These are phyloP conservation scores for Lucilia sericata DNA, from an alignment of 1,140 invertebrate genomes.

Conservation along the genomic window DNA sequence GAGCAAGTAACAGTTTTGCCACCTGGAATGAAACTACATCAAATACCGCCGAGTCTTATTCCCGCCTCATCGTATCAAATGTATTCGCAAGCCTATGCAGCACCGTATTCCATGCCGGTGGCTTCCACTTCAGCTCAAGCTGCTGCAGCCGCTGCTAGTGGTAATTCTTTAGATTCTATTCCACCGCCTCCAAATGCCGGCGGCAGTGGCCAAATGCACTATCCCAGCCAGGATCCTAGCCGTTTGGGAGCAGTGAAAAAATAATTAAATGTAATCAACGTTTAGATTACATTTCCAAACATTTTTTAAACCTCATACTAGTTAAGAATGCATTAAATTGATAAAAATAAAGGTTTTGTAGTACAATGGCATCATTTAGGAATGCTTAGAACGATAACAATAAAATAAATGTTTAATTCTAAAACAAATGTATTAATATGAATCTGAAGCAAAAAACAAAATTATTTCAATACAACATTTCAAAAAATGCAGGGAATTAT, in stretches of 20 bases:
- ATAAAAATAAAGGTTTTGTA: background rate
- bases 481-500: background rate
- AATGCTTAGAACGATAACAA: constrained; percentile 4
- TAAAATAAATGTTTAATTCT: background rate
- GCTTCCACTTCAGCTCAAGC: constrained; percentile 62
- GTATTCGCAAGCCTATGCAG: constrained; percentile 73
- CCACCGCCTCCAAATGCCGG: constrained; percentile 70
- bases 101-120: constrained; percentile 69
- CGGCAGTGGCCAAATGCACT: constrained; percentile 76
- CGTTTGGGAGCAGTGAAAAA: constrained; percentile 79
- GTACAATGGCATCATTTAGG: constrained; percentile 16
- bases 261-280: constrained; percentile 18
- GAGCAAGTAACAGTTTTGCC: constrained; percentile 71
- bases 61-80: constrained; percentile 70
- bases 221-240: constrained; percentile 94
- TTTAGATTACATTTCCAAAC: background rate
- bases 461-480: background rate
- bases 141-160: constrained; percentile 48
- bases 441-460: too few relatives aligned
- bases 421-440: background rate
- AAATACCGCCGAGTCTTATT: constrained; percentile 71
- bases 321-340: background rate
- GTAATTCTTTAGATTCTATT: constrained; percentile 64
- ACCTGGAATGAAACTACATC: constrained; percentile 67
- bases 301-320: background rate